A percentile compares a stretch with the other conserved stretches of the same genome.
phyloP scores from a whole-genome alignment of 2,888 invertebrate species.

The Amblyjoppa fuscipennis region DNA sequence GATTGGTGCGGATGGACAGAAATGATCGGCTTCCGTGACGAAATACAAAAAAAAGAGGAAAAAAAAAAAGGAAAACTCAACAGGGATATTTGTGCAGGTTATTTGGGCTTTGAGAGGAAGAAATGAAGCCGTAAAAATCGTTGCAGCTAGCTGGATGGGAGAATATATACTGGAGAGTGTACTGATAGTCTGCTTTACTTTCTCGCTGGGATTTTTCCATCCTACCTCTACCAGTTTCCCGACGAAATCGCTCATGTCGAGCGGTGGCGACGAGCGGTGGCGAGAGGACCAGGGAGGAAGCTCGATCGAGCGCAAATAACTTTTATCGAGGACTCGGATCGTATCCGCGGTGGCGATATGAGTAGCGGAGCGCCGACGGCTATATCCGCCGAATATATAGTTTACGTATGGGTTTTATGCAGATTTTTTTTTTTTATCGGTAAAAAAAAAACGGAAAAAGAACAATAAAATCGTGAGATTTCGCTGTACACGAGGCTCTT shows the following conservation, averaged over 20 bases:
- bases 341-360: slow-evolving; percentile 12
- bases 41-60: background rate
- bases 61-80: slow-evolving; percentile 1
- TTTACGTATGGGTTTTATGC: background rate
- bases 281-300: slow-evolving; percentile 23
- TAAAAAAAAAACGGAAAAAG: slow-evolving; percentile 5
- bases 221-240: slow-evolving; percentile 31
- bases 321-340: slow-evolving; percentile 53
- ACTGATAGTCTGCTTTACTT: slow-evolving; percentile 36
- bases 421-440: slow-evolving; percentile 41
- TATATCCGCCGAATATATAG: slow-evolving; percentile 27
- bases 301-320: slow-evolving; percentile 62
- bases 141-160: background rate
- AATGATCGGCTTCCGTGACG: slow-evolving; percentile 6
- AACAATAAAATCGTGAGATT: background rate
- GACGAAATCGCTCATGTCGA: slow-evolving; percentile 45
- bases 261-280: slow-evolving; percentile 40
- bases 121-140: slow-evolving; percentile 50
- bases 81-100: slow-evolving; percentile 36
- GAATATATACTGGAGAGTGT: slow-evolving; percentile 11
- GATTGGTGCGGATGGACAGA: background rate
- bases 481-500: background rate
- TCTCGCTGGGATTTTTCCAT: slow-evolving; percentile 60
- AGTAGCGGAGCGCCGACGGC: slow-evolving; percentile 25
- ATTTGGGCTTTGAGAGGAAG: slow-evolving; percentile 31